A percentile compares a stretch with the other conserved stretches of the same genome.
Conservation (phyloP, 2,888 invertebrate genomes). For the Protophormia terraenovae region DNA sequence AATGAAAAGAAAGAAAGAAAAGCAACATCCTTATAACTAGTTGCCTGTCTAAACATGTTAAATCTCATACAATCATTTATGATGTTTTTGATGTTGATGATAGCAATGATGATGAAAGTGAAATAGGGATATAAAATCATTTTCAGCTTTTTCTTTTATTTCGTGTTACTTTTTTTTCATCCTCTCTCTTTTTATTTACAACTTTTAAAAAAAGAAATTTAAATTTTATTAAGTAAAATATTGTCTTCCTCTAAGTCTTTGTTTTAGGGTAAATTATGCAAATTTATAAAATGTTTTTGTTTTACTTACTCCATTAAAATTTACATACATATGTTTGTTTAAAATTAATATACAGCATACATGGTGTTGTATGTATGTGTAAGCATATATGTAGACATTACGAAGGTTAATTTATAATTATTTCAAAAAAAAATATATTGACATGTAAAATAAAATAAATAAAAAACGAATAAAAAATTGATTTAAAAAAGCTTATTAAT, state of each 20-base stretch:
- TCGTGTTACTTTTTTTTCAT: no score
- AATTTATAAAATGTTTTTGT: constrained; percentile 6
- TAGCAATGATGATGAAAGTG: constrained; percentile 6
- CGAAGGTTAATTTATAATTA: neutral
- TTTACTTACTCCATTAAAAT: neutral
- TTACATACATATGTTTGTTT: neutral
- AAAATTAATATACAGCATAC: neutral
- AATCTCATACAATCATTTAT: constrained; percentile 32
- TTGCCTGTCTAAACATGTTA: constrained; percentile 31
- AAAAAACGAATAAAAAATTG: no score
- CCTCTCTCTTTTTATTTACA: neutral
- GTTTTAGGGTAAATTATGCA: constrained; percentile 10
- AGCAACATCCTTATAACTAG: constrained; percentile 4
- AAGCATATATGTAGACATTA: neutral
- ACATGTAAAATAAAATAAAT: no score
- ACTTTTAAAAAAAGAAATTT: neutral
- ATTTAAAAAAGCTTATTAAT: no score
- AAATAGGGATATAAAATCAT: constrained; percentile 12
- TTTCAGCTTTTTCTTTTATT: neutral
- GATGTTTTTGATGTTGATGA: neutral
- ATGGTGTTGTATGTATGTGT: neutral
- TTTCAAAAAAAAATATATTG: no score
- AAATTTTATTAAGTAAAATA: constrained; percentile 8
- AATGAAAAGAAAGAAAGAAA: no score
- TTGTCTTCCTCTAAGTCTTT: neutral